Evolutionary conservation across 2,888 invertebrate species (phyloP).

Genomic region (Drosophila affinis): DNA sequence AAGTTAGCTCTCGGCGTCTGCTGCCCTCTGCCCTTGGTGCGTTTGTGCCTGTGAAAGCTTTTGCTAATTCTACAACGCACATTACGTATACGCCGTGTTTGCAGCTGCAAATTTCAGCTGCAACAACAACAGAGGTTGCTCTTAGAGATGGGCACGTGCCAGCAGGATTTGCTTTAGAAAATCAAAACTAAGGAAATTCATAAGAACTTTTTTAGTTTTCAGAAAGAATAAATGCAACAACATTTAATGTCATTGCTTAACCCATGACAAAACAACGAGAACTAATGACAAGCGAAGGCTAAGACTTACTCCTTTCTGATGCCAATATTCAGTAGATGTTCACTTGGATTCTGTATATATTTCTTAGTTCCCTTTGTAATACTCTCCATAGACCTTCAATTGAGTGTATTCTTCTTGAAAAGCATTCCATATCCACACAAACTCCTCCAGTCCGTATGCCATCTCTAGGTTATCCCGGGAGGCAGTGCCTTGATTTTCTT

Average conservation of each 20-base stretch:
- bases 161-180: background rate
- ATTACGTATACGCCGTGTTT: constrained; percentile 51
- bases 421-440: background rate
- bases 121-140: background rate
- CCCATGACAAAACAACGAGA: background rate
- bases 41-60: constrained; percentile 17
- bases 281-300: too few species aligned
- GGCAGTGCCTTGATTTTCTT: constrained; percentile 38
- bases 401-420: background rate
- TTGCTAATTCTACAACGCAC: constrained; percentile 39
- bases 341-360: background rate
- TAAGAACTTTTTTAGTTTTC: background rate
- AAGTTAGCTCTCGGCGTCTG: constrained; percentile 23
- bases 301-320: too few species aligned
- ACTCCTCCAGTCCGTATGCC: background rate
- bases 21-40: background rate
- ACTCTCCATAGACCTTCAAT: background rate
- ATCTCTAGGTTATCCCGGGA: constrained; percentile 16
- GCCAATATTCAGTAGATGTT: too few species aligned
- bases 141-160: background rate
- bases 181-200: background rate
- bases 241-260: background rate
- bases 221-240: background rate
- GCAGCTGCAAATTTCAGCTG: constrained; percentile 1
- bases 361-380: background rate